These are phyloP conservation scores for Dynastes hyllus DNA, from an alignment of 2,888 invertebrate species.

Conservation along the genomic window DNA sequence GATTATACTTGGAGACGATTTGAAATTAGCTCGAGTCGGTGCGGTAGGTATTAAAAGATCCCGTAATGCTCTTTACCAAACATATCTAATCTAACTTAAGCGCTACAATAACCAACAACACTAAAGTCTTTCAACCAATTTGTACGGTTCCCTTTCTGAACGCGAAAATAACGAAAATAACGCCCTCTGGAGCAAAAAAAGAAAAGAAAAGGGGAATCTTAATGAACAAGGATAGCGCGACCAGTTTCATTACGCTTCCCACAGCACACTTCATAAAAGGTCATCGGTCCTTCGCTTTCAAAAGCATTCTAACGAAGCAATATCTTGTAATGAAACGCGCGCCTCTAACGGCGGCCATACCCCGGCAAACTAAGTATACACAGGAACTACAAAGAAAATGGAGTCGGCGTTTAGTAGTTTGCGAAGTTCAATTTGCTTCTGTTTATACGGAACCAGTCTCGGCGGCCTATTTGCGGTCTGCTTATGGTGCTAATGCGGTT, in stretches of 20 bases:
- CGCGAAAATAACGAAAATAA: neutral
- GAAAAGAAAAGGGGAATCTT: neutral
- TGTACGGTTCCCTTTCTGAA: neutral
- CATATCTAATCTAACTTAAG: too few relatives aligned
- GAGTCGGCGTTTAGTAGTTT: constrained; percentile 49
- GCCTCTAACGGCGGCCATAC: neutral
- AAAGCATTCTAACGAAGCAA: constrained; percentile 44
- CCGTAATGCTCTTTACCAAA: too few relatives aligned
- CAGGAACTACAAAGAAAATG: constrained; percentile 51
- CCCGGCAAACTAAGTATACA: constrained; percentile 31
- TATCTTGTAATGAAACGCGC: constrained; percentile 44
- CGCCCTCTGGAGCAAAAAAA: neutral
- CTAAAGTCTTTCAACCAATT: constrained; percentile 3
- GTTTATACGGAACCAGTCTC: constrained; percentile 50
- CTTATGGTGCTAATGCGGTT: constrained; percentile 53
- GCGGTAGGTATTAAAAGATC: too few relatives aligned
- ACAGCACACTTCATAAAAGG: neutral
- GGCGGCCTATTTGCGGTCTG: constrained; percentile 50
- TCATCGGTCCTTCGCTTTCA: constrained; percentile 38
- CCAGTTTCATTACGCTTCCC: constrained; percentile 27
- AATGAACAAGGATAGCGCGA: constrained; percentile 13
- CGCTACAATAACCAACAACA: too few relatives aligned
- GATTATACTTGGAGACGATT: too few relatives aligned
- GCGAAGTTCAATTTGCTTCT: constrained; percentile 52
- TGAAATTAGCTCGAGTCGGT: too few relatives aligned